These are phyloP conservation scores for Bergia sp. DNA, from an alignment of 92 coral and sea anemone species.

Conservation along the genomic window DNA sequence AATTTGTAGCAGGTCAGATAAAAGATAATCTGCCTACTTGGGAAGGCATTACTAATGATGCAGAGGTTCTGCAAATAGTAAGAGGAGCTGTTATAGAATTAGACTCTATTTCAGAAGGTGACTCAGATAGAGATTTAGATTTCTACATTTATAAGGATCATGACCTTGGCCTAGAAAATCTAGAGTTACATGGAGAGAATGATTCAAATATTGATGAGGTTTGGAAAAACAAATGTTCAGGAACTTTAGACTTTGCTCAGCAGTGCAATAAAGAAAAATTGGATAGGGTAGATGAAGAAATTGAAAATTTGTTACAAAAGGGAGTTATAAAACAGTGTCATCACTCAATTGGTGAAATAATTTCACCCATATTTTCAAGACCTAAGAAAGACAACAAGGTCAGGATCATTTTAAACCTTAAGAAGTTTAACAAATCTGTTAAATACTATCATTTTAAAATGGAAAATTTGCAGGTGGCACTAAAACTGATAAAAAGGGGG, in stretches of 20 bases:
- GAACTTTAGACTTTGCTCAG: no score
- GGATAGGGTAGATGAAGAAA: neutral
- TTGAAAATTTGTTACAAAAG: conserved; percentile 13
- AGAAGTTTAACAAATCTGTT: neutral
- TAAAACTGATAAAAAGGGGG: no score
- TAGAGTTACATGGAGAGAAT: neutral
- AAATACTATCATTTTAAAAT: conserved; percentile 13
- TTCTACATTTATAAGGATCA: neutral
- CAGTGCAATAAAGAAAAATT: no score
- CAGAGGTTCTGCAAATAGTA: conserved; percentile 44
- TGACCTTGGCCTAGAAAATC: neutral
- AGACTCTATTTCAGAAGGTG: conserved; percentile 38
- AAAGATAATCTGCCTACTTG: conserved; percentile 64
- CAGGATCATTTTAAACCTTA: conserved; percentile 29
- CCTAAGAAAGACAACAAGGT: conserved; percentile 13
- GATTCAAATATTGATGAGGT: no score
- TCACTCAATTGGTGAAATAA: neutral
- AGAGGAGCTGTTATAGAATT: neutral
- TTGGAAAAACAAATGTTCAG: no score
- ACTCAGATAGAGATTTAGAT: conserved; percentile 38
- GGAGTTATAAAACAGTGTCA: conserved; percentile 1
- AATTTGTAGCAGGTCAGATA: conserved; percentile 58
- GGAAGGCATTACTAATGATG: conserved; percentile 55
- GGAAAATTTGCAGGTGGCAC: no score
- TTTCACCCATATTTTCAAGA: conserved; percentile 3